Evolutionary conservation across 1,140 invertebrate genomes (phyloP).

Genomic region (Pectinophora gossypiella): DNA sequence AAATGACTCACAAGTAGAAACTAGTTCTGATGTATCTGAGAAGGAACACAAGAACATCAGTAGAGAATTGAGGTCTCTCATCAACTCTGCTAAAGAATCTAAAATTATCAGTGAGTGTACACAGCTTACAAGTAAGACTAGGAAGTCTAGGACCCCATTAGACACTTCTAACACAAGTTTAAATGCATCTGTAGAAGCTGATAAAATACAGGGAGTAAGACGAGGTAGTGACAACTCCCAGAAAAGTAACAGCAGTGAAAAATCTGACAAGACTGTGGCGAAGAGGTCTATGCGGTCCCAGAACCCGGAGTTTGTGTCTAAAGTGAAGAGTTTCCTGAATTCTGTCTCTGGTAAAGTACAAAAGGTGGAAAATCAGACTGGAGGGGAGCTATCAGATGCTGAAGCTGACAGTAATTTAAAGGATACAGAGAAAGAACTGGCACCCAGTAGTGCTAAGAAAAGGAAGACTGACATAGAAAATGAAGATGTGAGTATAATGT

Average conservation of each 20-base stretch:
- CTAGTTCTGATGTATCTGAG: conserved; percentile 40
- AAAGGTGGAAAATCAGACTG: conserved; percentile 40
- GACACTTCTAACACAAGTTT: conserved; percentile 42
- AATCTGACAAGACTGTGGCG: conserved; percentile 41
- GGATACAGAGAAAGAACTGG: conserved; percentile 20
- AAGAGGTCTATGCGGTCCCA: conserved; percentile 74
- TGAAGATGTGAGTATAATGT: conserved; percentile 19
- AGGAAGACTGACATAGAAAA: conserved; percentile 39
- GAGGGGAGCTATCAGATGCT: conserved; percentile 29
- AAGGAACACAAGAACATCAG: conserved; percentile 63
- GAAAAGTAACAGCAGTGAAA: conserved; percentile 55
- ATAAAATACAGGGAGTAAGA: conserved; percentile 39
- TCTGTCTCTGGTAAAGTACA: conserved; percentile 54
- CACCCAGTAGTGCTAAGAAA: conserved; percentile 38
- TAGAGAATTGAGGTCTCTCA: conserved; percentile 65
- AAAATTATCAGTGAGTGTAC: conserved; percentile 73
- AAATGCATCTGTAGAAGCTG: conserved; percentile 39
- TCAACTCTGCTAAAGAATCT: conserved; percentile 70
- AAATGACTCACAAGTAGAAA: conserved; percentile 44
- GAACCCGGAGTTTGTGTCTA: conserved; percentile 77
- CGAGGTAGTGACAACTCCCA: conserved; percentile 57
- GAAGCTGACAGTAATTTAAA: conserved; percentile 24
- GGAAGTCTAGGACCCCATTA: conserved; percentile 55
- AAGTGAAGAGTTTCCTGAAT: conserved; percentile 76
- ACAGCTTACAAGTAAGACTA: conserved; percentile 62